Evolutionary conservation across 2,888 invertebrate species (phyloP).

Genomic region (Athripsodes cinereus): DNA sequence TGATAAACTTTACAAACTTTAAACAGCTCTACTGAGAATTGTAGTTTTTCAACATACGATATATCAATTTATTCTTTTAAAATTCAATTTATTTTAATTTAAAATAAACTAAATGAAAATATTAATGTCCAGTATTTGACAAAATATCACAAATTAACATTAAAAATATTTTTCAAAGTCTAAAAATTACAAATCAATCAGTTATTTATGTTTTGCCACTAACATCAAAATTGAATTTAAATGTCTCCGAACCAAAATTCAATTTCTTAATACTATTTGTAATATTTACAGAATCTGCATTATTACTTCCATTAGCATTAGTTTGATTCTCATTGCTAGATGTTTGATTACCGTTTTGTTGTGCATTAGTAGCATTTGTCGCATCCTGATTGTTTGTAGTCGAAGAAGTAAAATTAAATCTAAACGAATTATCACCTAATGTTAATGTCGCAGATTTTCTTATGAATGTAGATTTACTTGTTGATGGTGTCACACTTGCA

Average conservation of each 20-base stretch:
- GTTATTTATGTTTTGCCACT: too few relatives aligned
- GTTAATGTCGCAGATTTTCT: slow-evolving; percentile 56
- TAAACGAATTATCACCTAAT: slow-evolving; percentile 50
- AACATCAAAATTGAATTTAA: slow-evolving; percentile 60
- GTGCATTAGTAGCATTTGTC: slow-evolving; percentile 2
- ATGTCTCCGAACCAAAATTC: slow-evolving; percentile 42
- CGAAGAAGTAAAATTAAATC: slow-evolving; percentile 48
- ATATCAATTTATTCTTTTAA: too few relatives aligned
- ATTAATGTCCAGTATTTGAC: too few relatives aligned
- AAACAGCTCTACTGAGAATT: too few relatives aligned
- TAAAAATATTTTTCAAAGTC: too few relatives aligned
- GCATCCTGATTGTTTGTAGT: slow-evolving; percentile 25
- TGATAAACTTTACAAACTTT: too few relatives aligned
- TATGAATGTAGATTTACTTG: slow-evolving; percentile 59
- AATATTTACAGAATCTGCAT: slow-evolving; percentile 20
- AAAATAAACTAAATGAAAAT: too few relatives aligned
- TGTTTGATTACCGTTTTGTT: slow-evolving; percentile 23
- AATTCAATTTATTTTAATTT: too few relatives aligned
- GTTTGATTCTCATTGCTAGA: slow-evolving; percentile 28
- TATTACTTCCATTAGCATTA: slow-evolving; percentile 28
- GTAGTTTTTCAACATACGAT: too few relatives aligned
- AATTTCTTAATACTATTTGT: slow-evolving; percentile 38
- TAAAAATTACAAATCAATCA: too few relatives aligned
- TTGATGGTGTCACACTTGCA: slow-evolving; percentile 38
- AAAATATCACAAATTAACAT: too few relatives aligned